Evolutionary conservation across 2,797 vertebrate genomes (phyloP), one percentile per base, ranked within the genome.

Genomic region (Notoglanidium macrostoma): DNA sequence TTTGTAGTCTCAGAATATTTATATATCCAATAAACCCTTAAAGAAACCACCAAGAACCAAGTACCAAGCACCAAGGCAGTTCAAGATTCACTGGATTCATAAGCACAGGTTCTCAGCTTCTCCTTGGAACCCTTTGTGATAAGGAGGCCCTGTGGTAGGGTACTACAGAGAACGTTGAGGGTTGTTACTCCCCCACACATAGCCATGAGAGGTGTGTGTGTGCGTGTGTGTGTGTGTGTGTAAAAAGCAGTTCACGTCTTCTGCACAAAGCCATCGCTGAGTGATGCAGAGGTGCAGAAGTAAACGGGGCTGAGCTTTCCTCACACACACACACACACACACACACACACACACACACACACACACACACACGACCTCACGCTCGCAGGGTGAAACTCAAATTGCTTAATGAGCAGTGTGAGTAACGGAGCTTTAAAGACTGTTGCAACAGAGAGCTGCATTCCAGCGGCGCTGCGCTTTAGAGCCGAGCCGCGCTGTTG

Each of bases 341-440:
- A 91, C 80, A 57, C 65, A 80, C 84, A 87, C 89, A 89, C 83
- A 90, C 46, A 51, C 74, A 77, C 74, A 77, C 49, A 86, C 76
- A 55, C 68, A 84, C 77, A 87, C 87, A 88, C 77, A 89, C 90
- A 89, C 73, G 81, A 89, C 89, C 88, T 81, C 32, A 9, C 10
- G 76, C 32, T 57, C 81, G 72, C 46, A 49, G 72, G 87, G 86
- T 59, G 73, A 61, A 51, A 82, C 91, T 87, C 85, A 87, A 90
- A 90, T 89, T 90, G 88, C 88, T 90, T 90, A 90, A 92, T 90
- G 90, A 90, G 87, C 84, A 90, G 89, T 73, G 87, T 86, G 87
- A 88, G 88, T 88, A 88, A 76, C 88, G 70, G 76, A 12, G 84
- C 73, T 83, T 87, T 90, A 88, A 86, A 88, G 78, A 87, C 86